Evolutionary conservation across 2,113 vertebrate species (phyloP), one percentile per base, ranked within the genome.

Genomic region (Baryphthengus martii): DNA sequence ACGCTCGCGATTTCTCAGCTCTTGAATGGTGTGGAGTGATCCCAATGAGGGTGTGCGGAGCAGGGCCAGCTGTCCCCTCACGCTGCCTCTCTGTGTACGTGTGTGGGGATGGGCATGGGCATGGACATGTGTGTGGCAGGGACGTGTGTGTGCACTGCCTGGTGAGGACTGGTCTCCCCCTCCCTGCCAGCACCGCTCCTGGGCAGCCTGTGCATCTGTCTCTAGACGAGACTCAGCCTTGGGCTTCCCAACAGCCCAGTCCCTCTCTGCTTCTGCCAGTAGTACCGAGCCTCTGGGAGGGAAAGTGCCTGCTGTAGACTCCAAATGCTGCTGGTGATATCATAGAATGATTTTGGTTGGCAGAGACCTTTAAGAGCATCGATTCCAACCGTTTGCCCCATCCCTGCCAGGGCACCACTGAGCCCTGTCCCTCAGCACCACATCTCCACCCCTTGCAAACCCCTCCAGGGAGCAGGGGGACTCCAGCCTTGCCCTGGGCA

Each of bases 11-110:
- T 8, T 93, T 96, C 89, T 87, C 95, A 81, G 79, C 85, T 92
- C 70, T n/a, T 42, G 23, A 82, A 9, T n/a, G 73, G 76, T 23
- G 74, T 52, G 89, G 79, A 73, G 66, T 1, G 1, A 62, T 10
- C 40, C 4, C 47, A 10, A 10, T 0, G 14, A 45, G 39, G n/a
- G 19, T 15, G 80, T 7, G 42, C 33, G 8, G 21, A n/a, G 45
- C 12, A 0, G 50, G 23, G 3, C 49, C 2, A 1, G 35, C 7
- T 7, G 11, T 6, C 2, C 55, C 44, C 44, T 16, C 9, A 0
- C 10, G 1, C 24, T 1, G 39, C 33, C 1, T 7, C 39, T 8
- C 9, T 1, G 4, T 9, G 10, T 2, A 3, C 4, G 7, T 3
- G 5, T 20, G 37, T 2, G 4, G 3, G 7, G 8, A 35, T 7